phyloP scores from a whole-genome alignment of 2,888 invertebrate genomes.

The Abscondita cerata region DNA sequence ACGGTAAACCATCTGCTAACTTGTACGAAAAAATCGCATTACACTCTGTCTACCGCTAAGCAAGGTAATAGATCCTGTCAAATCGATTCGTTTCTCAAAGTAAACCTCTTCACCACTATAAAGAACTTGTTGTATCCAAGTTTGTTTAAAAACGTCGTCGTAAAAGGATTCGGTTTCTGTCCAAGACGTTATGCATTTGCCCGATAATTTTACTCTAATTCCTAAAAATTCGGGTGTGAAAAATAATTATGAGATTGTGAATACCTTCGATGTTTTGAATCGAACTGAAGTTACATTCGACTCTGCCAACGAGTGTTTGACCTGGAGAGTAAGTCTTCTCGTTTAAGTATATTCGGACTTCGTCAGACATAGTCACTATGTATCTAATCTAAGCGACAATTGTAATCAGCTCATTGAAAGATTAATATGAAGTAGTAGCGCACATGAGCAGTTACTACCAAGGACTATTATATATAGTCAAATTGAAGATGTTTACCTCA shows the following conservation, averaged over 20 bases:
- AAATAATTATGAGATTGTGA: no score
- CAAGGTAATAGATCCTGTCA: constrained; percentile 36
- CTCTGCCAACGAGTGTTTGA: neutral
- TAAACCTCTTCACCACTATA: neutral
- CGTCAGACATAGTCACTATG: constrained; percentile 1
- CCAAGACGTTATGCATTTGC: neutral
- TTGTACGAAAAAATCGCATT: constrained; percentile 45
- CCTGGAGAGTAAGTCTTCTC: constrained; percentile 6
- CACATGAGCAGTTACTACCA: no score
- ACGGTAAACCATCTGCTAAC: constrained; percentile 46
- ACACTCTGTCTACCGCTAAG: constrained; percentile 46
- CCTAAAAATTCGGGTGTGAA: no score
- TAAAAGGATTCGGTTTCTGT: neutral
- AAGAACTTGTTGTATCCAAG: neutral
- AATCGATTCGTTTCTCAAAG: neutral
- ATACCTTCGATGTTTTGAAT: neutral
- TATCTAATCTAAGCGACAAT: no score
- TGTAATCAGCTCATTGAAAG: no score
- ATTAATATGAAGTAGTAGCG: no score
- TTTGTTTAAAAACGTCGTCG: constrained; percentile 2
- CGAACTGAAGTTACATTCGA: neutral
- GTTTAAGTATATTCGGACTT: constrained; percentile 5
- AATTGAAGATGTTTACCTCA: no score
- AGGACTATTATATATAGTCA: no score
- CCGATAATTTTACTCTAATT: constrained; percentile 1